Percentiles rank a stretch among this genome's conserved stretches.
phyloP scores from a whole-genome alignment of 2,113 vertebrate genomes.

The Choloepus hoffmanni region DNA sequence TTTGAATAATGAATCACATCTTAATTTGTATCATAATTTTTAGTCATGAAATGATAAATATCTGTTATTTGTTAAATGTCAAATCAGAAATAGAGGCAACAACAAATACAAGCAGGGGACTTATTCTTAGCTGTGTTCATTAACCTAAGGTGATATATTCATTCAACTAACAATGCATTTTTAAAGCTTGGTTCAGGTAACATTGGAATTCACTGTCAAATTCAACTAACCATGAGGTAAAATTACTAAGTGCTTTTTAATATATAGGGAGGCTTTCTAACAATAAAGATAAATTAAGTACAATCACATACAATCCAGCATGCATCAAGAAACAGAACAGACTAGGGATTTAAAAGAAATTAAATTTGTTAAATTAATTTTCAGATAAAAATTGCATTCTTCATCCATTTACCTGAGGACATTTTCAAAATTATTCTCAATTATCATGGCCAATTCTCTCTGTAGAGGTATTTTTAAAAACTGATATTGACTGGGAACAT shows the following conservation, averaged over 20 bases:
- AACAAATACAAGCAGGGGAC: neutral
- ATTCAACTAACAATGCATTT: slow-evolving; percentile 38
- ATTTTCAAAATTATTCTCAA: slow-evolving; percentile 45
- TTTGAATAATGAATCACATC: slow-evolving; percentile 18
- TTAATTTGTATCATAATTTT: neutral
- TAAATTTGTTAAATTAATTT: neutral
- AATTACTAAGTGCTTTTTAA: slow-evolving; percentile 18
- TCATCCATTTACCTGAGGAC: neutral
- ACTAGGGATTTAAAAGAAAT: slow-evolving; percentile 29
- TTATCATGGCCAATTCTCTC: neutral
- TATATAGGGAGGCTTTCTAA: neutral
- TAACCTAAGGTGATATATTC: neutral
- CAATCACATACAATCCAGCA: slow-evolving; percentile 38
- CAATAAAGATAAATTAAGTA: neutral
- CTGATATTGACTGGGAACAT: neutral
- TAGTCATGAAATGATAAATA: neutral
- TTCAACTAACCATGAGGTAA: neutral
- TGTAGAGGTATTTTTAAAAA: slow-evolving; percentile 40
- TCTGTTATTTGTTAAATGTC: slow-evolving; percentile 6
- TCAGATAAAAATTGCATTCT: slow-evolving; percentile 23
- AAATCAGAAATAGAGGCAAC: neutral
- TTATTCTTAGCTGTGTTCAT: neutral
- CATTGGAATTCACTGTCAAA: neutral
- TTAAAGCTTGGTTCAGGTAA: neutral
- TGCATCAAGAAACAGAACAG: neutral